A percentile compares a stretch with the other conserved stretches of the same genome.
These are phyloP conservation scores for Acanthococcus lagerstroemiae DNA, from an alignment of 2,888 invertebrate genomes.

Conservation along the genomic window DNA sequence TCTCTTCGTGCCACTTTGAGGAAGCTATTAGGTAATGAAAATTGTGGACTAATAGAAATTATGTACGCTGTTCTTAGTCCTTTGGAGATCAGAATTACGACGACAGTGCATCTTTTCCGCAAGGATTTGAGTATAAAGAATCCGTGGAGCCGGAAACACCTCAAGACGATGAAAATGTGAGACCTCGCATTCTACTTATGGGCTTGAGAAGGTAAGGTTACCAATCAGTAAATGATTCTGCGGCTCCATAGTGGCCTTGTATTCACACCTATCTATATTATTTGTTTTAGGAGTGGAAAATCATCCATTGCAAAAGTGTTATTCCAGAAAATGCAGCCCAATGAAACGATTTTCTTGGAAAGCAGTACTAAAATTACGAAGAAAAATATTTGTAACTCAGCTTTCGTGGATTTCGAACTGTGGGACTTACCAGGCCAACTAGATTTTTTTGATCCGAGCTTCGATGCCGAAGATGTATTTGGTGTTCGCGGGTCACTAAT, in stretches of 20 bases:
- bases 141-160: conserved; percentile 39
- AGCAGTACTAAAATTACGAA: conserved; percentile 97
- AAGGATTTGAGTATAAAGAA: conserved; percentile 27
- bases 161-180: conserved; percentile 57
- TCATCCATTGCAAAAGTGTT: conserved; percentile 99
- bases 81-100: conserved; percentile 50
- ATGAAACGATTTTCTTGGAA: conserved; percentile 96
- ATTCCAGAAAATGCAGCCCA: conserved; percentile 99
- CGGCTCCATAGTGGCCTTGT: not conserved
- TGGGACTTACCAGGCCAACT: conserved; percentile 99
- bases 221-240: conserved; percentile 1
- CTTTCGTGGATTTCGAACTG: conserved; percentile 99
- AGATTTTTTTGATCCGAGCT: conserved; percentile 91
- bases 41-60: too few relatives aligned
- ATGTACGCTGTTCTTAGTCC: conserved; percentile 16
- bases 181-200: conserved; percentile 89
- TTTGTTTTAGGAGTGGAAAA: conserved; percentile 78
- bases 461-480: conserved; percentile 93
- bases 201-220: conserved; percentile 74
- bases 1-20: too few relatives aligned
- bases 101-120: conserved; percentile 52
- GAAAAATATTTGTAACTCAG: conserved; percentile 92
- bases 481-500: conserved; percentile 94
- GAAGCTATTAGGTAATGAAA: too few relatives aligned
- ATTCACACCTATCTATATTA: not conserved